Base-by-base conservation (phyloP, 2,888 invertebrate genomes). In the Panopea generosa region DNA sequence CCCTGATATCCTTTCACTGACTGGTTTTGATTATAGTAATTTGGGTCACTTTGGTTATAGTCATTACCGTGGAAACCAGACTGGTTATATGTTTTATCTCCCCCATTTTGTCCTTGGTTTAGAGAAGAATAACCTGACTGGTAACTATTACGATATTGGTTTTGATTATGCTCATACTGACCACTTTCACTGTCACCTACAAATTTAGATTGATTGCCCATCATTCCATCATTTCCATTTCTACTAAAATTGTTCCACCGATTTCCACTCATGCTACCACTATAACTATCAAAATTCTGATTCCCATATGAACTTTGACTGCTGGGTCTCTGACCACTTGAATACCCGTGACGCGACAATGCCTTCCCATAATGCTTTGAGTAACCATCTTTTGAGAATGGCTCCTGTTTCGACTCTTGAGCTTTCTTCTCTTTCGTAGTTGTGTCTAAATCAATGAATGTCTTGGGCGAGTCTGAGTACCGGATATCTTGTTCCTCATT, bases 401-500 rank as follows among this genome's bases (percentile, higher is more conserved):
- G 47, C 9, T 38, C 33, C 56, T 62, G 24, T 33, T 49, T 60
- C 20, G 38, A 53, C 47, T 75, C 75, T 27, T 65, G 63, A 45
- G 53, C 69, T 43, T 69, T 57, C 61, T 68, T 77, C 49, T 77
- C 77, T 67, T 77, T 68, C 18, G 81, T 74, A 16, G 72, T 72
- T 43, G 70, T 77, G 61, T 77, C 77, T 27, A 77, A 43, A 47
- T 77, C 77, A 45, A 81, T 56, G 45, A 81, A 75, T 29, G 75
- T 77, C 53, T 77, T 81, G 3, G 77, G 77, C 7, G 77, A 77
- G 52, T 77, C 77, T n/a, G 77, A 69, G 22, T 80, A 73, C 20
- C 80, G 65, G 9, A 80, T 53, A 24, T 40, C 62, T 33, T 80
- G 76, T 14, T 50, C 47, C 24, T 77, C 76, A 43, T 57, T 76